These are phyloP conservation scores for Chironomus striatipennis DNA, from an alignment of 1,140 invertebrate species.

Conservation along the genomic window DNA sequence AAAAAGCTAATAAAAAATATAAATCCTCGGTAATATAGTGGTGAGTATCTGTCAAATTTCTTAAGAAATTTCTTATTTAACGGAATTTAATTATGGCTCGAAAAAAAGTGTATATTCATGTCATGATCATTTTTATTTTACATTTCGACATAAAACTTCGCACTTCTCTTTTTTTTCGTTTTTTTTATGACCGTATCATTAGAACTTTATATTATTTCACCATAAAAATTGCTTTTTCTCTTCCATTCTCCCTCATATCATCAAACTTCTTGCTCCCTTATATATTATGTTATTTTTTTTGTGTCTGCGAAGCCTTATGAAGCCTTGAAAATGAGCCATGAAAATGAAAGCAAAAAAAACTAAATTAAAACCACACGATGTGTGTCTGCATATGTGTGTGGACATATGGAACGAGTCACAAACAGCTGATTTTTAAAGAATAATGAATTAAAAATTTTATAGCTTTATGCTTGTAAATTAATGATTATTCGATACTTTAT, in stretches of 20 bases:
- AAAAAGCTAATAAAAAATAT: background rate
- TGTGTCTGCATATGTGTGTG: background rate
- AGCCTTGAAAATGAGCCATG: background rate
- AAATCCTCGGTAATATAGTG: no score
- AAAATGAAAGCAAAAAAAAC: background rate
- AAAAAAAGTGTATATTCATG: constrained; percentile 10
- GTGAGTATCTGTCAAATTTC: no score
- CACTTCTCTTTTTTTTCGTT: background rate
- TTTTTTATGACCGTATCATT: constrained; percentile 1
- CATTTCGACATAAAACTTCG: background rate
- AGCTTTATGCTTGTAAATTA: constrained; percentile 9
- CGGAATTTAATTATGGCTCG: no score
- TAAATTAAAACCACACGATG: no score
- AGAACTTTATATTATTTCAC: background rate
- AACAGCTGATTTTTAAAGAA: background rate
- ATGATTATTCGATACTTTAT: background rate
- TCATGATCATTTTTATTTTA: background rate
- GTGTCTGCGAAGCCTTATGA: background rate
- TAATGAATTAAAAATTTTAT: background rate
- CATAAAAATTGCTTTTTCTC: no score
- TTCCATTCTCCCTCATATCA: no score
- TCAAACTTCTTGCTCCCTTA: no score
- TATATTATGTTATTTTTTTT: background rate
- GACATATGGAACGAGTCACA: background rate
- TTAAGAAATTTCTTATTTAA: no score